These are phyloP conservation scores for Rhabdophis nuchalis DNA, from an alignment of 2,797 vertebrate genomes.

Conservation along the genomic window DNA sequence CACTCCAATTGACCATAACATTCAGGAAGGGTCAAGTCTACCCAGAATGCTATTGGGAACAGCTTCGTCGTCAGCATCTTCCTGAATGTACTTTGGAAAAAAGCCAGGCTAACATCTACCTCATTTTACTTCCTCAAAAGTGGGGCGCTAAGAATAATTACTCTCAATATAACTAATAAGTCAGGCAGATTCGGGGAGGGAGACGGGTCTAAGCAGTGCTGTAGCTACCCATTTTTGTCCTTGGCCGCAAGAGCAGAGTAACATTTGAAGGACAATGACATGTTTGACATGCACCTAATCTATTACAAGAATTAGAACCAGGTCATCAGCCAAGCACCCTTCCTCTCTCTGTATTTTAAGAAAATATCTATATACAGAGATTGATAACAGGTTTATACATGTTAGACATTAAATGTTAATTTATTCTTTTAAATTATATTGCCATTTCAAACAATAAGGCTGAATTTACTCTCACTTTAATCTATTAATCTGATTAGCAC, in stretches of 20 bases:
- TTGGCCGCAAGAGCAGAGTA: not conserved
- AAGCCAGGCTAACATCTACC: not conserved
- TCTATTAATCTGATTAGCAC: not conserved
- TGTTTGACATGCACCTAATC: not conserved
- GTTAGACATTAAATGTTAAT: not conserved
- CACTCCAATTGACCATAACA: not conserved
- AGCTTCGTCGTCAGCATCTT: not conserved
- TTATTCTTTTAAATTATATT: not conserved
- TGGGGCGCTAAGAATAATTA: not conserved
- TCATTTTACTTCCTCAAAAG: not conserved
- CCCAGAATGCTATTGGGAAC: not conserved
- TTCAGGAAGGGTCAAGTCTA: not conserved
- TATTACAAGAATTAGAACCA: not conserved
- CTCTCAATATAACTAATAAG: not conserved
- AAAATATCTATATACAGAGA: not conserved
- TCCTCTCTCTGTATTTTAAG: not conserved
- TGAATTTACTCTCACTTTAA: not conserved
- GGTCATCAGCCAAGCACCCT: not conserved
- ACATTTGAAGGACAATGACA: not conserved
- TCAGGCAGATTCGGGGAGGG: not conserved
- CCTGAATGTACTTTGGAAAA: not conserved
- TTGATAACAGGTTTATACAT: not conserved
- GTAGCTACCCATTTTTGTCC: not conserved
- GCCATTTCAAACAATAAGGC: not conserved
- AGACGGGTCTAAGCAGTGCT: accelerated